These are phyloP conservation scores for Odontamblyopus lacepedii DNA, from an alignment of 2,797 vertebrate species.

Conservation along the genomic window DNA sequence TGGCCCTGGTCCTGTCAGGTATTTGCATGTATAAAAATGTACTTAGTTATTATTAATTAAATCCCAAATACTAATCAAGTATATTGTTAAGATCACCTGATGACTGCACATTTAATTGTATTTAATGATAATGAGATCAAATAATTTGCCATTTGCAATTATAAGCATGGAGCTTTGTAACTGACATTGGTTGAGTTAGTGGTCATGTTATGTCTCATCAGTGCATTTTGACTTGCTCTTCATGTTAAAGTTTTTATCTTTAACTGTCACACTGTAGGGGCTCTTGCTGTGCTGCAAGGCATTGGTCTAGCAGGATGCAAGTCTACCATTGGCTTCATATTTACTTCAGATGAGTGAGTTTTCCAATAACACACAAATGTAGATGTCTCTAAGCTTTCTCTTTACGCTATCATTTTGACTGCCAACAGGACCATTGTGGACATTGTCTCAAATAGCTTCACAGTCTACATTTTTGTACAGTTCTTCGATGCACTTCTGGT, in stretches of 20 bases:
- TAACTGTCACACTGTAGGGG: conserved; percentile 51
- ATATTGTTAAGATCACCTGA: background rate
- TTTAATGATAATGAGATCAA: background rate
- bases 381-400: conserved; percentile 2
- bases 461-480: conserved; percentile 77
- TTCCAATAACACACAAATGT: conserved; percentile 18
- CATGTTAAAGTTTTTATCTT: background rate
- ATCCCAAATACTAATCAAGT: background rate
- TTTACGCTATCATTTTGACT: conserved; percentile 13
- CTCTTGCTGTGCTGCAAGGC: conserved; percentile 70
- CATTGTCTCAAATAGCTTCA: conserved; percentile 78
- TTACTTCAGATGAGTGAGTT: conserved; percentile 87
- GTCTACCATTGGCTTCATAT: conserved; percentile 79
- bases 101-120: background rate
- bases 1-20: conserved; percentile 82
- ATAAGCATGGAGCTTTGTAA: background rate
- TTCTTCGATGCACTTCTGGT: conserved; percentile 85
- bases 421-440: conserved; percentile 78
- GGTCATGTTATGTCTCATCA: background rate
- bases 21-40: conserved; percentile 17
- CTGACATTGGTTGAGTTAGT: background rate
- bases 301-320: conserved; percentile 55
- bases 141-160: background rate
- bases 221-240: background rate
- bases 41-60: background rate